Evolutionary conservation across 2,797 vertebrate species (phyloP), one percentile per base, ranked within the genome.

Genomic region (Dryobates pubescens): DNA sequence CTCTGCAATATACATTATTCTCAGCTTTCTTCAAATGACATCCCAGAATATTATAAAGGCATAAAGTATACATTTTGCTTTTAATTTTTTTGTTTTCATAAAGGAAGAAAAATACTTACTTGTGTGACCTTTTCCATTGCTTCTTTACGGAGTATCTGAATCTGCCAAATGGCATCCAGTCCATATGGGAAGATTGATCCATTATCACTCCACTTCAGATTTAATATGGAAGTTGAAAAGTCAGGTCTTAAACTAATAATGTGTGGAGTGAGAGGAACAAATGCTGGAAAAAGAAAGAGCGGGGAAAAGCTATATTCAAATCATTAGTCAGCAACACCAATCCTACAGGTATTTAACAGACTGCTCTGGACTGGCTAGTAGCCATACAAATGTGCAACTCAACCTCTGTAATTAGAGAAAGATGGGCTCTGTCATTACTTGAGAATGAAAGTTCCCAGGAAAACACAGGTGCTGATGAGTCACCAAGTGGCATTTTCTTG

Each of bases 71-170:
- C 11, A 10, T 49, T 49, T 49, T 45, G 14, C 15, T 45, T 45
- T 45, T 45, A 16, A 17, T n/a, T 43, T 16, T 22, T 49, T 49
- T 47, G 49, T 49, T 74, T 86, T 47, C 16, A 61, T 19, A 80
- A 59, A 74, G 22, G 10, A 87, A 64, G 30, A 12, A 63, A 70
- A 65, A 8, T 43, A 97, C 98, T 94, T 97, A 98, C 98, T 47
- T 92, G 71, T 85, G 95, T 65, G 45, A 97, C 53, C 30, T 95
- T 70, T 58, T 97, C 96, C 90, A 82, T 86, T 56, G 91, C 92
- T 62, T 97, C 90, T 89, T 96, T 97, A 65, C 79, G 96, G 9
- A 98, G 96, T 86, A 98, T 51, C 79, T 97, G 92, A 82, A 98
- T 96, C 83, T 98, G 96, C 97, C 98, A 98, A 61, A 92, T 71